Evolutionary conservation across 2,888 invertebrate genomes (phyloP), one percentile per base, ranked within the genome.

Genomic region (Xanthia togata): DNA sequence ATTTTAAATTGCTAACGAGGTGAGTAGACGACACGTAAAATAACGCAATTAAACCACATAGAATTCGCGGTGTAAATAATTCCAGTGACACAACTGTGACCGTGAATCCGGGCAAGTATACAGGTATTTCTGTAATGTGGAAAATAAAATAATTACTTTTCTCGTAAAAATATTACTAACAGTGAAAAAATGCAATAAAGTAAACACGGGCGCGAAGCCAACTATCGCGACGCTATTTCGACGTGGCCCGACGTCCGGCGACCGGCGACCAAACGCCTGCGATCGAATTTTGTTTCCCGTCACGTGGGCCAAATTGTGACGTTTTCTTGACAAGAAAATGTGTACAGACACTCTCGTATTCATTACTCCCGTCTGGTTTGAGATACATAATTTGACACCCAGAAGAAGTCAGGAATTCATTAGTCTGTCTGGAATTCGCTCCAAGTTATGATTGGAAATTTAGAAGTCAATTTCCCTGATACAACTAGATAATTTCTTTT

Each of bases 191-290:
- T 92, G 93, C 91, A 92, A 90, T 91, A 92, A 93, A 92, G 91
- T 92, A 91, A 90, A 91, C 83, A 89, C 85, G 94, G 96, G 96
- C 95, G 87, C 83, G 69, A 73, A 86, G 95, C 96, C 96, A 96
- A 94, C 85, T 91, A 92, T 86, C 91, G 91, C 91, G 91, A 90
- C 92, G 90, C 90, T 93, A 93, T 95, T 95, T 94, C 93, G 91
- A 94, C 93, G 92, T 91, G 85, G 89, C 88, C 86, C 91, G 89
- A 84, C 88, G 92, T 91, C 90, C 91, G 90, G 81, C 74, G 77
- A 74, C 60, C 75, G 73, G 87, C 76, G 79, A 76, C 78, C 70
- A 47, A 76, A 76, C 85, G 84, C 83, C 79, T 85, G 83, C 76
- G 73, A 84, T 79, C 82, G 70, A 87, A 88, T 88, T 87, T 91